Evolutionary conservation across 2,888 invertebrate species (phyloP), one percentile per base, ranked within the genome.

Genomic region (Drosophila bunnanda): DNA sequence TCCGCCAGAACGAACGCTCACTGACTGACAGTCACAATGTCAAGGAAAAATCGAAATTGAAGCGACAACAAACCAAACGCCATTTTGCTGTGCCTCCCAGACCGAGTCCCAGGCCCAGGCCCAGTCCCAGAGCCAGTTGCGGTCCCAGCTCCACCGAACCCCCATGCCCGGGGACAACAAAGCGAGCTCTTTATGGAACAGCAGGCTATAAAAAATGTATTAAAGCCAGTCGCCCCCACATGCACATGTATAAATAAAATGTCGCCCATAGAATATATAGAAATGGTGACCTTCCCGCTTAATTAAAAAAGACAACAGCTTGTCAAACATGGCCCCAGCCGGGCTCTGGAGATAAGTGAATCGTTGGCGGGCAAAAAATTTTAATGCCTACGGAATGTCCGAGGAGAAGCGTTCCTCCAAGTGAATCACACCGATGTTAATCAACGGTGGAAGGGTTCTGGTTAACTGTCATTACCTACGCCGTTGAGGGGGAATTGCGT

Each of bases 271-370:
- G 46, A 70, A 70, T 30, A 54, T 46, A 53, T 59, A 69, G 62
- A 67, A 79, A 61, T 62, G n/a, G 79, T 78, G 86, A 82, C 79
- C 86, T 85, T 82, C 80, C 57, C 54, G 84, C 79, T 87, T 89
- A 90, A 89, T 90, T 91, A 86, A 89, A 88, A 73, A 80, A 76
- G 76, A 89, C 88, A 89, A 89, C 88, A 79, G 89, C 89, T 88
- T 86, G 80, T 82, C 82, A 85, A 89, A 90, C 79, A 89, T 71
- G 57, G 54, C 32, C 48, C 57, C 36, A 32, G 46, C 46, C 36
- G 38, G 46, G 56, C 60, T 41, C 34, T 52, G 20, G 57, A 70
- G 82, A 84, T 84, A 87, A 78, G 65, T 78, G 36, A 62, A 46
- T 50, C 48, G 39, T 53, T 39, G 59, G 61, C 53, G 68, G 53